Evolutionary conservation across 2,888 invertebrate species (phyloP).

Genomic region (Crematogaster levior): DNA sequence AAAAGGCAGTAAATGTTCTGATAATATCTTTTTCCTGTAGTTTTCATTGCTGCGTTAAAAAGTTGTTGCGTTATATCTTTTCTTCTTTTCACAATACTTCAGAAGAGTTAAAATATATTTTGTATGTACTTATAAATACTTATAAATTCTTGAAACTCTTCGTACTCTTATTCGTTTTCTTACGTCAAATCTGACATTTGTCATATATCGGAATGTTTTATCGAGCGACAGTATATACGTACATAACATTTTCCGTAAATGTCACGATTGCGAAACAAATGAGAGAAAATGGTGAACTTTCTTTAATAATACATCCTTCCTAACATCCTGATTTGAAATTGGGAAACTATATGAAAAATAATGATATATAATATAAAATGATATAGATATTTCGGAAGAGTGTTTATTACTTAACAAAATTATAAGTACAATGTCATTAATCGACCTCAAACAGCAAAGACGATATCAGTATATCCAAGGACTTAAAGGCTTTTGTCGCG

Average conservation of each 20-base stretch:
- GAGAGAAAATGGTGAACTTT: not conserved
- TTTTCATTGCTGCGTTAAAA: not conserved
- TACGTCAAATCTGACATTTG: constrained; percentile 38
- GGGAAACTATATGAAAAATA: not conserved
- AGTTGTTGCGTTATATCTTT: not conserved
- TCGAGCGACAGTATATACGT: not conserved
- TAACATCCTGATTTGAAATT: not conserved
- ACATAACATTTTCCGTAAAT: constrained; percentile 8
- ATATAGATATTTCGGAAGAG: too few relatives aligned
- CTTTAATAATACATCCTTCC: not conserved
- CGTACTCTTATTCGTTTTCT: not conserved
- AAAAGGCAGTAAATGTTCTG: not conserved
- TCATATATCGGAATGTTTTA: not conserved
- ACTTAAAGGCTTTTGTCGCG: constrained; percentile 49
- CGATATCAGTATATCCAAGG: constrained; percentile 48
- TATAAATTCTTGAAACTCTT: not conserved
- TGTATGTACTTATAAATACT: not conserved
- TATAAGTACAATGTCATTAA: constrained; percentile 24
- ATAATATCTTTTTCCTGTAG: not conserved
- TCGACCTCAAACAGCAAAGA: constrained; percentile 39
- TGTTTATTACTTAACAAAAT: constrained; percentile 31
- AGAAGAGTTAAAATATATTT: not conserved
- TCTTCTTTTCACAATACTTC: not conserved
- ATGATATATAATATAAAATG: too few relatives aligned
- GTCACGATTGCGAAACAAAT: constrained; percentile 5